Evolutionary conservation across 2,113 vertebrate genomes (phyloP).

Genomic region (Leucoraja erinaceus): DNA sequence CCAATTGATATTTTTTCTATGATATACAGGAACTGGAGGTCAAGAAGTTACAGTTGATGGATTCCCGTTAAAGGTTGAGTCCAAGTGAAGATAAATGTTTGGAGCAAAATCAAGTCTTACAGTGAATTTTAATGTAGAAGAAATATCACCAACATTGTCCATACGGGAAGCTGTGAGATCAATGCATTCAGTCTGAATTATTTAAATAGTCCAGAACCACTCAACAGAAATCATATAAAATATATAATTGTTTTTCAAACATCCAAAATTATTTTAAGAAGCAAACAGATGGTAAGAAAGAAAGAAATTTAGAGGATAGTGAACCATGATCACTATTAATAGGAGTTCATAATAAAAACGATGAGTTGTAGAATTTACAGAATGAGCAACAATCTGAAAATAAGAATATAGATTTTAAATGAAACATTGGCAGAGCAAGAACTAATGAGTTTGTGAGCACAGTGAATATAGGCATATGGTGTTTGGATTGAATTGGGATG

Average conservation of each 20-base stretch:
- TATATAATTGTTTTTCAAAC: neutral
- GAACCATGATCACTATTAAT: neutral
- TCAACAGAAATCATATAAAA: neutral
- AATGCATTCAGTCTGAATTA: neutral
- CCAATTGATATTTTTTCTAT: neutral
- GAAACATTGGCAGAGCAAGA: neutral
- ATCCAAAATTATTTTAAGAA: neutral
- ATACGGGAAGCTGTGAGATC: neutral
- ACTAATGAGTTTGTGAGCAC: neutral
- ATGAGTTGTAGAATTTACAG: neutral
- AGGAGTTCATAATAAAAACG: neutral
- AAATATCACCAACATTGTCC: neutral
- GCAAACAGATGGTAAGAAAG: neutral
- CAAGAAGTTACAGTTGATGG: neutral
- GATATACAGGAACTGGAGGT: neutral
- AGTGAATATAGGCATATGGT: neutral
- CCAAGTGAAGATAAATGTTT: no score
- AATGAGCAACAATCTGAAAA: neutral
- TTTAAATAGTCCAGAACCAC: neutral
- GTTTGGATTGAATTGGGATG: neutral
- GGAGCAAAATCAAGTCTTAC: no score
- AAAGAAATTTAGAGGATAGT: neutral
- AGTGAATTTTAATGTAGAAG: neutral
- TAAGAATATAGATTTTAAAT: neutral
- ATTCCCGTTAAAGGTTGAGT: no score